Evolutionary conservation across 1,140 invertebrate species (phyloP).

Genomic region (Ganaspis sp.): DNA sequence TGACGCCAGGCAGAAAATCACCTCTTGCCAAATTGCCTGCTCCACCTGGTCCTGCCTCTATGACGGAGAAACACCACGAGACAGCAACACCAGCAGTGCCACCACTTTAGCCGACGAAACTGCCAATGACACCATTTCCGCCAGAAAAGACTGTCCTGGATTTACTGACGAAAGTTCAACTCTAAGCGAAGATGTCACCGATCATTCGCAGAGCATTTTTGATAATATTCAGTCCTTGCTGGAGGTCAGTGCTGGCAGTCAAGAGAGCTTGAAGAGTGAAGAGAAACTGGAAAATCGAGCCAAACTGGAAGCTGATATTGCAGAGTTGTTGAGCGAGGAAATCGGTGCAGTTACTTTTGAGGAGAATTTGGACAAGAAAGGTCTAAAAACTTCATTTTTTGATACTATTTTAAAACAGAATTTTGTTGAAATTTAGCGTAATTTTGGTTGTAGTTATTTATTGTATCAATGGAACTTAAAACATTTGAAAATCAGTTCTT

Average conservation of each 20-base stretch:
- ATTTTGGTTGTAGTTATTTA: no score
- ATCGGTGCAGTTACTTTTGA: slow-evolving; percentile 42
- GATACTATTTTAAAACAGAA: neutral
- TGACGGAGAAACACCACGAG: slow-evolving; percentile 77
- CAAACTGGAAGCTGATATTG: slow-evolving; percentile 69
- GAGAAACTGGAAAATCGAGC: slow-evolving; percentile 59
- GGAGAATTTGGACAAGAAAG: slow-evolving; percentile 50
- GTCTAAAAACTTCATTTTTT: neutral
- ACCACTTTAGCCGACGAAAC: slow-evolving; percentile 32
- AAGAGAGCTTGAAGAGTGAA: neutral
- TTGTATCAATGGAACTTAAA: no score
- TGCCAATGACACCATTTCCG: slow-evolving; percentile 19
- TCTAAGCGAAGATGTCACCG: slow-evolving; percentile 32
- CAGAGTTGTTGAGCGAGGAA: slow-evolving; percentile 68
- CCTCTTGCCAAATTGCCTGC: slow-evolving; percentile 84
- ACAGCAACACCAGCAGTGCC: slow-evolving; percentile 52
- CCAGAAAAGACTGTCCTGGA: neutral
- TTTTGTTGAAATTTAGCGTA: no score
- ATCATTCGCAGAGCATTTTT: slow-evolving; percentile 60
- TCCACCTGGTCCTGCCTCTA: slow-evolving; percentile 86
- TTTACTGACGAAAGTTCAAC: slow-evolving; percentile 21
- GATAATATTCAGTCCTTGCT: slow-evolving; percentile 65
- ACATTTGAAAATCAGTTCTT: no score
- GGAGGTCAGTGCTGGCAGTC: slow-evolving; percentile 36
- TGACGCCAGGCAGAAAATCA: slow-evolving; percentile 87